These are phyloP conservation scores for Pseudorasbora parva DNA, from an alignment of 2,113 vertebrate species.

Conservation along the genomic window DNA sequence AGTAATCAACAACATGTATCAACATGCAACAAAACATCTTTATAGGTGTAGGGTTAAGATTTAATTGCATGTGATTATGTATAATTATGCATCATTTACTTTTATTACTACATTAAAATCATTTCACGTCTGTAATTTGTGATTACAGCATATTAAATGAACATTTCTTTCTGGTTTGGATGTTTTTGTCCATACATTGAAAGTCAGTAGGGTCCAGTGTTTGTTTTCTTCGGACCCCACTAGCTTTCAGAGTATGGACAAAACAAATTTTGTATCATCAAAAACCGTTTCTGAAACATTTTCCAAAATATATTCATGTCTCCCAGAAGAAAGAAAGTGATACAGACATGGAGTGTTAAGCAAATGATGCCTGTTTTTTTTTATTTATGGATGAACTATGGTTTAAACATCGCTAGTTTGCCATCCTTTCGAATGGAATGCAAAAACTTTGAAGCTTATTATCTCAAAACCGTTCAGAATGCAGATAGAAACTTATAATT, in stretches of 20 bases:
- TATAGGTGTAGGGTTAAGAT: background rate
- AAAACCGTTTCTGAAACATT: no score
- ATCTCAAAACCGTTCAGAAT: no score
- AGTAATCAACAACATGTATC: background rate
- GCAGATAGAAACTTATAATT: no score
- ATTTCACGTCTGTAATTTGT: background rate
- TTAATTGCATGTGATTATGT: background rate
- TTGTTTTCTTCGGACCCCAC: background rate
- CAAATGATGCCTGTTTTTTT: background rate
- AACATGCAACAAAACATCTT: no score
- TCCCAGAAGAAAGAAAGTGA: background rate
- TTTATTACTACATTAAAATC: background rate
- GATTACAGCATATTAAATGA: background rate
- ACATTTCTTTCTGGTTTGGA: background rate
- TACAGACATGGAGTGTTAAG: background rate
- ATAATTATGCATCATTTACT: background rate
- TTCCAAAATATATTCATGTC: background rate
- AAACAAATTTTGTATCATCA: no score
- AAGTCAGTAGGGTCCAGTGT: background rate
- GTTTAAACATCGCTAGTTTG: background rate
- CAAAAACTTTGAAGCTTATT: no score
- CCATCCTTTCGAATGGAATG: no score
- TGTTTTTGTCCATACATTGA: background rate
- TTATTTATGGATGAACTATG: background rate
- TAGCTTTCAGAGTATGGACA: background rate